phyloP scores from a whole-genome alignment of 1,140 invertebrate genomes.

The Bombus picipes region DNA sequence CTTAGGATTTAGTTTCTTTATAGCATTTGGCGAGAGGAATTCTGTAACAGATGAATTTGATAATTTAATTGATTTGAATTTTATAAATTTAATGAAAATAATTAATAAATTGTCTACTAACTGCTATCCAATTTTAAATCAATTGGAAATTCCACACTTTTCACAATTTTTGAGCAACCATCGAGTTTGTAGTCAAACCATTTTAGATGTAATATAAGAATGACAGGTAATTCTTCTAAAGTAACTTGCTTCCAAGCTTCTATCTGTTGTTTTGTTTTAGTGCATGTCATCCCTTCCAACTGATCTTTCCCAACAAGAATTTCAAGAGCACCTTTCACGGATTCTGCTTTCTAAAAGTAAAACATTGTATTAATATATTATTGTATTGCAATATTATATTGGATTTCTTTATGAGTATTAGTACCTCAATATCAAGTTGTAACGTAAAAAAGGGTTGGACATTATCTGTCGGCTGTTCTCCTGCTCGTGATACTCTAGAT shows the following conservation, averaged over 20 bases:
- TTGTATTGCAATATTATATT: background rate
- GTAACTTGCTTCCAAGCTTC: constrained; percentile 94
- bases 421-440: constrained; percentile 96
- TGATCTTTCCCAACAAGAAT: constrained; percentile 91
- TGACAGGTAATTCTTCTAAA: constrained; percentile 92
- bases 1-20: constrained; percentile 86
- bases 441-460: constrained; percentile 97
- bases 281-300: constrained; percentile 92
- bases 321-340: constrained; percentile 93
- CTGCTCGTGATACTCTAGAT: constrained; percentile 90
- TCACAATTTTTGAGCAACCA: constrained; percentile 95
- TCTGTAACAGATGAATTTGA: constrained; percentile 84
- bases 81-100: background rate
- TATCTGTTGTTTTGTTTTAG: constrained; percentile 90
- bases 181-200: constrained; percentile 93
- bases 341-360: constrained; percentile 88
- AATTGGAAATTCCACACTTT: constrained; percentile 93
- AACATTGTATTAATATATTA: constrained; percentile 41
- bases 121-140: constrained; percentile 95
- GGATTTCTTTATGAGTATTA: background rate
- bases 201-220: constrained; percentile 93
- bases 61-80: background rate
- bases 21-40: constrained; percentile 88
- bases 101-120: constrained; percentile 82
- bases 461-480: constrained; percentile 89